Evolutionary conservation across 2,113 vertebrate genomes (phyloP).

Genomic region (Crocuta crocuta): DNA sequence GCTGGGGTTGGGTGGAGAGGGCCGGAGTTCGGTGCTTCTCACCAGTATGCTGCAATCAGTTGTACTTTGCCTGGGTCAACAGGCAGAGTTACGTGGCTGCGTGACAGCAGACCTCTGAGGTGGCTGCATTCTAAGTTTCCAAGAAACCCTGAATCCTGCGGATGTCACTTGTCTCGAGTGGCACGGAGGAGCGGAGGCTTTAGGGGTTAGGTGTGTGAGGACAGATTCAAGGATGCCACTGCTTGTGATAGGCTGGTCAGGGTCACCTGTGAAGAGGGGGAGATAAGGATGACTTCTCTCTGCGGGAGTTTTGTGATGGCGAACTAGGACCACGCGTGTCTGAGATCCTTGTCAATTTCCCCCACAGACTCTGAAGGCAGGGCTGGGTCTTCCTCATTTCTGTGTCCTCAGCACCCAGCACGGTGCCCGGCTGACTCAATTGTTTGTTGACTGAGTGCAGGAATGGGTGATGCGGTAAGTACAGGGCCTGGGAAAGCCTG

Average conservation of each 20-base stretch:
- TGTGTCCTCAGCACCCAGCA: not conserved
- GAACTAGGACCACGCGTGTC: accelerated
- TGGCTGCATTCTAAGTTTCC: not conserved
- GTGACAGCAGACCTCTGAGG: not conserved
- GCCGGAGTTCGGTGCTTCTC: not conserved
- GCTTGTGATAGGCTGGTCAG: not conserved
- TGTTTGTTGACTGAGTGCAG: not conserved
- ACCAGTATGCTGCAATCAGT: accelerated
- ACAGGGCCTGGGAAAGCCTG: not conserved
- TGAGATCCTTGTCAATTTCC: not conserved
- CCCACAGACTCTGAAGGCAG: not conserved
- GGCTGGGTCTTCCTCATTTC: not conserved
- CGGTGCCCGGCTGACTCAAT: not conserved
- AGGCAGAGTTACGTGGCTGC: not conserved
- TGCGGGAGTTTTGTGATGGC: not conserved
- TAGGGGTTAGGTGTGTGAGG: not conserved
- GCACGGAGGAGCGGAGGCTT: not conserved
- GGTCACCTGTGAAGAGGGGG: not conserved
- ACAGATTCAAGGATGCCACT: not conserved
- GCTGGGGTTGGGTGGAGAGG: accelerated
- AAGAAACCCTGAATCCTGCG: not conserved
- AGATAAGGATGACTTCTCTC: not conserved
- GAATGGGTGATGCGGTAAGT: not conserved
- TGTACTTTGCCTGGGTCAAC: constrained; percentile 28
- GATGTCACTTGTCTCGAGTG: not conserved